Evolutionary conservation across 2,113 vertebrate species (phyloP).

Genomic region (Ageneiosus marmoratus): DNA sequence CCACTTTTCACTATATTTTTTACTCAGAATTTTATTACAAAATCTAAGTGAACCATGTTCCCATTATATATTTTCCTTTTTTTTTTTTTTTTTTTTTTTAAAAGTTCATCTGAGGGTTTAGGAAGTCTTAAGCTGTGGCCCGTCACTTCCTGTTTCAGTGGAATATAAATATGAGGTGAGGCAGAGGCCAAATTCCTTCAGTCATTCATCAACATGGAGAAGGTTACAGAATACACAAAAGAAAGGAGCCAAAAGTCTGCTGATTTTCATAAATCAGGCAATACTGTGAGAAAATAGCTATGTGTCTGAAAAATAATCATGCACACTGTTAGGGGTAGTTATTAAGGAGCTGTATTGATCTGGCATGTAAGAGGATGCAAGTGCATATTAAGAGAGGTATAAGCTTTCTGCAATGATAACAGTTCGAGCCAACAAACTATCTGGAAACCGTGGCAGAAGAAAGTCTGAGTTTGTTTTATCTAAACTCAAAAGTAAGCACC

Average conservation of each 20-base stretch:
- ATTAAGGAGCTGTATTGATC: background rate
- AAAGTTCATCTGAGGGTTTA: background rate
- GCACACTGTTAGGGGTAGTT: background rate
- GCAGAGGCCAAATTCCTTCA: constrained; percentile 14
- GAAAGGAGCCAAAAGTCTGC: background rate
- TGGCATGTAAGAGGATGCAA: background rate
- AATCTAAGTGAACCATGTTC: background rate
- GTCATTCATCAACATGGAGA: constrained; percentile 12
- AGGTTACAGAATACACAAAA: background rate
- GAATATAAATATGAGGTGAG: constrained; percentile 7
- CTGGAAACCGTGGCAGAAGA: background rate
- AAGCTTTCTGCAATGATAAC: background rate
- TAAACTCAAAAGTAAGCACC: background rate
- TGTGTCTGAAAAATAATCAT: background rate
- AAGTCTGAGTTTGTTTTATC: background rate
- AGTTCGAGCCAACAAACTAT: background rate
- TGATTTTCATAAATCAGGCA: background rate
- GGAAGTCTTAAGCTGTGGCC: background rate
- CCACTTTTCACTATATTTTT: background rate
- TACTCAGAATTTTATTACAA: background rate
- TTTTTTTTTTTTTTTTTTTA: background rate
- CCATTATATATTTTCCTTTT: background rate
- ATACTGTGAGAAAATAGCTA: background rate
- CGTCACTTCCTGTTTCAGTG: background rate
- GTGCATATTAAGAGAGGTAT: background rate